phyloP scores from a whole-genome alignment of 2,113 vertebrate species.

The Lampris incognitus region DNA sequence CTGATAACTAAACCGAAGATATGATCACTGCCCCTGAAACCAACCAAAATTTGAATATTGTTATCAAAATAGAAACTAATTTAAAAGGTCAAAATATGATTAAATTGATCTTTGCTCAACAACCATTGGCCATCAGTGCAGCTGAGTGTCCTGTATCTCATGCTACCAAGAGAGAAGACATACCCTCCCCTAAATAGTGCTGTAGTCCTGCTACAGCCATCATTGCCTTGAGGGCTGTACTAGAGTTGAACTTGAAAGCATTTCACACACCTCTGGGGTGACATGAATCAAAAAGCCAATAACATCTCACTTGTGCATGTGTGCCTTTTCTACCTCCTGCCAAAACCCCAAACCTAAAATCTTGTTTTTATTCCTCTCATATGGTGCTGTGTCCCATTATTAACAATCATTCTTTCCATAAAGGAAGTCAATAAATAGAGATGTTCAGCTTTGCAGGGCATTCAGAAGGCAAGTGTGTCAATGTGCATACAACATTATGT shows the following conservation, averaged over 20 bases:
- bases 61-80: no score
- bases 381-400: conserved; percentile 4
- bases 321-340: neutral
- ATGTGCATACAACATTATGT: neutral
- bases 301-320: neutral
- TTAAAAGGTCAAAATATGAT: no score
- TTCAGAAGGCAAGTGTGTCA: neutral
- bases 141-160: no score
- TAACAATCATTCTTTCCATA: neutral
- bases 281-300: neutral
- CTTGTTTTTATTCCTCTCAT: neutral
- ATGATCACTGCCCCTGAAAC: neutral
- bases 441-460: neutral
- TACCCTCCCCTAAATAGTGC: no score
- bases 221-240: no score
- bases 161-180: no score
- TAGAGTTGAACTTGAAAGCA: neutral
- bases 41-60: no score
- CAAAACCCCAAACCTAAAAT: neutral
- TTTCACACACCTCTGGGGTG: neutral
- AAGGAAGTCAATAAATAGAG: conserved; percentile 26
- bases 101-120: no score
- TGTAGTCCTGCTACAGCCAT: no score
- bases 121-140: no score
- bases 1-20: neutral